Evolutionary conservation across 2,113 vertebrate genomes (phyloP), one percentile per base, ranked within the genome.

Genomic region (Centropus bengalensis): DNA sequence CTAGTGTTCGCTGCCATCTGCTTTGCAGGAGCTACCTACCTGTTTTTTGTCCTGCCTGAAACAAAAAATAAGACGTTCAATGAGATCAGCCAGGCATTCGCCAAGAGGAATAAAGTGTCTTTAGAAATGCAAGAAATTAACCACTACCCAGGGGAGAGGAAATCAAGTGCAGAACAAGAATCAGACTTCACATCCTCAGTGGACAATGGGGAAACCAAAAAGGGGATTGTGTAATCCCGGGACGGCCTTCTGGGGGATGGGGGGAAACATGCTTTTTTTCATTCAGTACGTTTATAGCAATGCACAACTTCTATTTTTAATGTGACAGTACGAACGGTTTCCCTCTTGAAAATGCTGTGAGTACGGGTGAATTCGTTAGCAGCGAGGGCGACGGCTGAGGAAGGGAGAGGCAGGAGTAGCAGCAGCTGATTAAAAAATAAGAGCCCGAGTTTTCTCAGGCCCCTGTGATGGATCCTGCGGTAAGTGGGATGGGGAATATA

Each of bases 1-100:
- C 94, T 99, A 27, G 98, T 99, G 77, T 99, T 99, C 70, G 98
- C 98, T 74, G 97, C 92, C 3, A 79, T 99, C 82, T 99, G 99
- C 80, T 52, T 93, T 8, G 3, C 96, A 1, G 99, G 98, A 49
- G 97, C 99, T 0, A 22, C 97, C 49, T 99, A 98, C 93, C 98
- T 99, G 64, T 98, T 98, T 56, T 82, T 98, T 21, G 92, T 99
- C 85, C 98, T 99, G 32, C 99, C 99, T 4, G 99, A 99, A 97
- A 99, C 99, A 40, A 99, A 99, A 96, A 99, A 99, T 94, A 99
- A 98, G 97, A 99, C 99, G 7, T 98, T 99, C 18, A 76, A 98
- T 60, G 98, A 99, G 96, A 99, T 99, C 97, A 99, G 98, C 93
- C 98, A 98, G 90, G 98, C 98, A 28, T 99, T 99, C 86, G 97